phyloP scores from a whole-genome alignment of 2,888 invertebrate genomes.

The Drosophila nr. perissopoda region DNA sequence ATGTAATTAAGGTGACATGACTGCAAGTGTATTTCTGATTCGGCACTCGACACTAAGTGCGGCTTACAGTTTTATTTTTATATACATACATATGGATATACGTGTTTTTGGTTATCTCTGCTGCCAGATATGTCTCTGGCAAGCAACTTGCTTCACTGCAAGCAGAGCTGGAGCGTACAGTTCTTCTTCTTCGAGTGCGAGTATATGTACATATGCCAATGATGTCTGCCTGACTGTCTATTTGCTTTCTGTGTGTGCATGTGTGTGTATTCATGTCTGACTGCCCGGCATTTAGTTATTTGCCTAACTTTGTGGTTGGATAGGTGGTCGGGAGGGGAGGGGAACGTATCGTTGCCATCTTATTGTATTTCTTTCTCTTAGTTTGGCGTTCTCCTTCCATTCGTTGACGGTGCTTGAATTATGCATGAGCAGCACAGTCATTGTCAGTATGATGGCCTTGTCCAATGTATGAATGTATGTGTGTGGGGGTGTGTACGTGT shows the following conservation, averaged over 20 bases:
- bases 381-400: conserved; percentile 20
- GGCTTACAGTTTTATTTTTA: conserved; percentile 12
- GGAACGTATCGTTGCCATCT: conserved; percentile 25
- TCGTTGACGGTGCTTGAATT: conserved; percentile 56
- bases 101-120: conserved; percentile 37
- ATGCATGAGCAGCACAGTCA: conserved; percentile 63
- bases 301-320: conserved; percentile 46
- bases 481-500: background rate
- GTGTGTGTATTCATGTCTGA: conserved; percentile 8
- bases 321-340: conserved; percentile 12
- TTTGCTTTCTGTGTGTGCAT: background rate
- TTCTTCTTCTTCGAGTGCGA: conserved; percentile 6
- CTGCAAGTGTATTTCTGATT: background rate
- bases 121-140: conserved; percentile 35
- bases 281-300: conserved; percentile 53
- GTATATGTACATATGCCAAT: conserved; percentile 60
- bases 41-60: background rate
- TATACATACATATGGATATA: background rate
- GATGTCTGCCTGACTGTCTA: conserved; percentile 22
- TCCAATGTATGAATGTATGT: conserved; percentile 20
- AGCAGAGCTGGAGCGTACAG: conserved; percentile 27
- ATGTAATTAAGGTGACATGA: background rate
- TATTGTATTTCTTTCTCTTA: conserved; percentile 41
- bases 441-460: conserved; percentile 74
- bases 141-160: conserved; percentile 26